A percentile compares a stretch with the other conserved stretches of the same genome.
Conservation (phyloP, 2,797 vertebrate genomes). For the Tiaroga cobitis region DNA sequence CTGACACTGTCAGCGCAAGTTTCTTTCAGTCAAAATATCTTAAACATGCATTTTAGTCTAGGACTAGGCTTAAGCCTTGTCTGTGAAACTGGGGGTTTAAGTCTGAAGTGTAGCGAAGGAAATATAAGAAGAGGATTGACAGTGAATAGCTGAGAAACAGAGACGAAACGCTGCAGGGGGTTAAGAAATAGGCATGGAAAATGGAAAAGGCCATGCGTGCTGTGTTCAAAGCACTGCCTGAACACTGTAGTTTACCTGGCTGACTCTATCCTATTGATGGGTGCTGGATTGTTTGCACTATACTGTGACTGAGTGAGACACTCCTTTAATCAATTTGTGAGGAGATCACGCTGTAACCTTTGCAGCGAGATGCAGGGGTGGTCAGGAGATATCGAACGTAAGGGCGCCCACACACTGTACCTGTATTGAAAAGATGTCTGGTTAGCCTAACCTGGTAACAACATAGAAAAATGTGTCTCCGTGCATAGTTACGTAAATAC, state of each 20-base stretch:
- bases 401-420: slow-evolving; percentile 37
- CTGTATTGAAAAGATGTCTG: slow-evolving; percentile 32
- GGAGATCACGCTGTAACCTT: slow-evolving; percentile 45
- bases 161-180: slow-evolving; percentile 14
- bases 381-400: slow-evolving; percentile 36
- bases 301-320: slow-evolving; percentile 32
- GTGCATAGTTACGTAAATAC: not conserved
- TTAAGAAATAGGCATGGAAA: slow-evolving; percentile 31
- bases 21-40: too few species aligned
- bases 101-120: slow-evolving; percentile 25
- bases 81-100: not conserved
- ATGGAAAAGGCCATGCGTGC: slow-evolving; percentile 39
- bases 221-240: slow-evolving; percentile 41
- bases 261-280: slow-evolving; percentile 33
- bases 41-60: too few species aligned
- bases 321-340: slow-evolving; percentile 50
- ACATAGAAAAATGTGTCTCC: not conserved
- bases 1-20: too few species aligned
- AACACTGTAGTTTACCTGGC: slow-evolving; percentile 32
- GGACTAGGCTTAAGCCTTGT: too few species aligned
- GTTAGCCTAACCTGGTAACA: slow-evolving; percentile 35
- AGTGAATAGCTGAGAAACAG: slow-evolving; percentile 17
- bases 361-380: slow-evolving; percentile 27
- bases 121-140: slow-evolving; percentile 15
- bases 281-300: slow-evolving; percentile 36